These are phyloP conservation scores for Nanorana parkeri DNA, from an alignment of 2,113 vertebrate species.

Conservation along the genomic window DNA sequence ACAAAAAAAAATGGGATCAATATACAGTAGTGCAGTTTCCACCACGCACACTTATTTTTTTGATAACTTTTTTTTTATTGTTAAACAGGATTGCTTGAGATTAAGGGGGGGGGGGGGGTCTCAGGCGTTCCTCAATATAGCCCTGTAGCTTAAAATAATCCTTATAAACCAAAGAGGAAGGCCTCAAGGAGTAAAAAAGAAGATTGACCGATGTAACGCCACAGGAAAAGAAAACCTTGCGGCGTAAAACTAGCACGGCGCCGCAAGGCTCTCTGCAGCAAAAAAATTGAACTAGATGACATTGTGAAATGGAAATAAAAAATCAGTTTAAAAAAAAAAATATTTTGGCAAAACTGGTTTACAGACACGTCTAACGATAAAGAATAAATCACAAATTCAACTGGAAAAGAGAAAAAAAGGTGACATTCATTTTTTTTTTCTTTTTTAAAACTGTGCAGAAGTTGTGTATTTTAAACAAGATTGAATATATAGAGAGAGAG, in stretches of 20 bases:
- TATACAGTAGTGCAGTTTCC: conserved; percentile 64
- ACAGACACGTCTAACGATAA: conserved; percentile 68
- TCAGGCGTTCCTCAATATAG: conserved; percentile 65
- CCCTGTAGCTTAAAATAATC: conserved; percentile 67
- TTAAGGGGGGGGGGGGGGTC: conserved; percentile 49
- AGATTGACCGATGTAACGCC: conserved; percentile 48
- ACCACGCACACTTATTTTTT: conserved; percentile 48
- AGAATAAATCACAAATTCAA: conserved; percentile 65
- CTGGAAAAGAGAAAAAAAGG: conserved; percentile 62
- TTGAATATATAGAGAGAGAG: conserved; percentile 17
- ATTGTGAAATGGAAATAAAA: conserved; percentile 61
- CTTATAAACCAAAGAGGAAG: conserved; percentile 64
- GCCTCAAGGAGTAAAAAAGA: conserved; percentile 67
- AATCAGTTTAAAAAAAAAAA: conserved; percentile 61
- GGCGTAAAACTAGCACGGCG: neutral
- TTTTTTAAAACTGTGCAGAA: conserved; percentile 64
- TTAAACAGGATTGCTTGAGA: conserved; percentile 18
- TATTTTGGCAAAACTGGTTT: conserved; percentile 71
- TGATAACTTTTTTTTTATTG: too few species aligned
- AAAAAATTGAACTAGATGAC: conserved; percentile 13
- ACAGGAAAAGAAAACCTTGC: neutral
- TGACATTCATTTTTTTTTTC: conserved; percentile 64
- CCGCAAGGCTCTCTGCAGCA: neutral
- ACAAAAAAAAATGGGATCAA: conserved; percentile 59
- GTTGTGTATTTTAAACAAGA: conserved; percentile 54